These are phyloP conservation scores for Trogon melanurus DNA, from an alignment of 2,113 vertebrate genomes.

Conservation along the genomic window DNA sequence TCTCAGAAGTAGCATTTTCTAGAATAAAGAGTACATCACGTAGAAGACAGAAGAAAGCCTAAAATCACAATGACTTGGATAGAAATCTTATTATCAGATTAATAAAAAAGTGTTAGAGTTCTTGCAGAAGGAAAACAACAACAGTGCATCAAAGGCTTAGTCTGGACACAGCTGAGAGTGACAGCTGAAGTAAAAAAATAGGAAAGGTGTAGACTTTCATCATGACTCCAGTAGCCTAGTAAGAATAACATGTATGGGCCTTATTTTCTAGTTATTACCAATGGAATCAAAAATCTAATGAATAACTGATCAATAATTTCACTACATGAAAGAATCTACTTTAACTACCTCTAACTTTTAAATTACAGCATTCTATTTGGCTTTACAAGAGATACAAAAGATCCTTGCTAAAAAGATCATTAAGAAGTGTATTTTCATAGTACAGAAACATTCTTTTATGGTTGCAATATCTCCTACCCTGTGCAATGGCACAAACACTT, in stretches of 20 bases:
- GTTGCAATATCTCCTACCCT: neutral
- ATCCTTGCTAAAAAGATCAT: neutral
- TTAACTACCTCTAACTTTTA: neutral
- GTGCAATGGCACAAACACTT: neutral
- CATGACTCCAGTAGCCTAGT: neutral
- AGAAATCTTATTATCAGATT: neutral
- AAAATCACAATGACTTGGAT: neutral
- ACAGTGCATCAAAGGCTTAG: neutral
- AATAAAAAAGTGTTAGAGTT: neutral
- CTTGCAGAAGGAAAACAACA: neutral
- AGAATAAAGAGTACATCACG: neutral
- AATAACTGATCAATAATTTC: fast-evolving
- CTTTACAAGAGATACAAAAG: neutral
- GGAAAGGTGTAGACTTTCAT: neutral
- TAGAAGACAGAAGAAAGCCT: neutral
- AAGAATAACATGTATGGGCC: neutral
- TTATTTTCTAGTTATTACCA: neutral
- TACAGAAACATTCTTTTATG: neutral
- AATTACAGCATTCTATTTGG: neutral
- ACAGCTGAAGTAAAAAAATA: neutral
- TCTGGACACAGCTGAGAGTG: neutral
- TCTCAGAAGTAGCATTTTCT: neutral
- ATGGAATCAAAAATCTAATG: neutral
- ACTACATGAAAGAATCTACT: neutral
- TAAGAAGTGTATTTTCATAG: neutral